Conservation (phyloP, 2,888 invertebrate species). For the Drosophila ezoana region DNA sequence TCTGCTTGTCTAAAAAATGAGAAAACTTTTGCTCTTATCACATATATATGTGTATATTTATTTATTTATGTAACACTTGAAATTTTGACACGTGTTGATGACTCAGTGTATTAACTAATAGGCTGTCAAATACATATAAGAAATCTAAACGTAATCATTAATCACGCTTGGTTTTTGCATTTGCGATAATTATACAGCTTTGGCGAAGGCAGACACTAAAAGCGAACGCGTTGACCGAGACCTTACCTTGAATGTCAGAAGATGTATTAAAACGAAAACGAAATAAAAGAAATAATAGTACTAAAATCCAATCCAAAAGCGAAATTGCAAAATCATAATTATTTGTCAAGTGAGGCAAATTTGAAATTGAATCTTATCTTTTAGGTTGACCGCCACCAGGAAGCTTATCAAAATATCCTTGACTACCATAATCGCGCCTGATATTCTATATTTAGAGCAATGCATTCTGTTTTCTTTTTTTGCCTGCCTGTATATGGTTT, state of each 20-base stretch:
- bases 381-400: background rate
- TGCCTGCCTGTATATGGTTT: slow-evolving; percentile 6
- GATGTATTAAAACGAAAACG: slow-evolving; percentile 9
- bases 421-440: slow-evolving; percentile 12
- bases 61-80: slow-evolving; percentile 16
- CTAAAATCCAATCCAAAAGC: slow-evolving; percentile 5
- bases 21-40: background rate
- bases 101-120: slow-evolving; percentile 15
- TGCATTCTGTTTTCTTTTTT: slow-evolving; percentile 21
- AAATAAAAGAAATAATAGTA: slow-evolving; percentile 30
- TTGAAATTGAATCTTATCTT: slow-evolving; percentile 18
- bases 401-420: slow-evolving; percentile 40
- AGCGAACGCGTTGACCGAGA: slow-evolving; percentile 74
- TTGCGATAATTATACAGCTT: slow-evolving; percentile 61
- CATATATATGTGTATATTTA: background rate
- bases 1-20: no score
- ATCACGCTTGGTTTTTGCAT: slow-evolving; percentile 66
- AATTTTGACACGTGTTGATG: slow-evolving; percentile 31
- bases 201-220: slow-evolving; percentile 45
- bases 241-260: slow-evolving; percentile 63
- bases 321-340: slow-evolving; percentile 26
- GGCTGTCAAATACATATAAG: slow-evolving; percentile 6
- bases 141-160: slow-evolving; percentile 61
- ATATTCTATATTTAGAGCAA: slow-evolving; percentile 58
- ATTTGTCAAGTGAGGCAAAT: background rate